Evolutionary conservation across 1,140 invertebrate species (phyloP).

Genomic region (Bombus consobrinus): DNA sequence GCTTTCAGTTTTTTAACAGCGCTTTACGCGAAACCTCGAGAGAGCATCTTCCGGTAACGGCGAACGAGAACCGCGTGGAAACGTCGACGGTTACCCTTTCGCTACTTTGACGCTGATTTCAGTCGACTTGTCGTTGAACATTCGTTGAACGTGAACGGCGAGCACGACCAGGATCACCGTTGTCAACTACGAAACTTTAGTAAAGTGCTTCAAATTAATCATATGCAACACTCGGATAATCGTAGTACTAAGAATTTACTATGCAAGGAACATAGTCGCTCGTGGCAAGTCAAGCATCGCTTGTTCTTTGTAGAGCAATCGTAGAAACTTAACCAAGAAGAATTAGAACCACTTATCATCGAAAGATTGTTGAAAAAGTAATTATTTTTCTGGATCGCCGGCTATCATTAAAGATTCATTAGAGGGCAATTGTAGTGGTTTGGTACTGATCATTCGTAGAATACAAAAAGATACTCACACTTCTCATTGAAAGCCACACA

Average conservation of each 20-base stretch:
- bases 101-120: not conserved
- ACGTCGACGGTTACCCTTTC: too few species aligned
- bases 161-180: not conserved
- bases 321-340: not conserved
- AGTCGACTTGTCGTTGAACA: not conserved
- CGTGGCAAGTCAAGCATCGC: not conserved
- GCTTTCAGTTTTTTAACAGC: constrained; percentile 67
- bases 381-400: not conserved
- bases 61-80: not conserved
- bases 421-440: not conserved
- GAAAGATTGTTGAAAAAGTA: not conserved
- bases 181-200: too few species aligned
- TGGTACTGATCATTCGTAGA: not conserved
- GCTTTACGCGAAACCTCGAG: constrained; percentile 42
- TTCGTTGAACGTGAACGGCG: not conserved
- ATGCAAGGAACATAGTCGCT: not conserved
- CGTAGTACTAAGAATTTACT: too few species aligned
- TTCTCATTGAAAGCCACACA: not conserved
- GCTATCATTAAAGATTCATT: not conserved
- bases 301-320: not conserved
- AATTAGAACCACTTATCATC: not conserved
- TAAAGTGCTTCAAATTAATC: too few species aligned
- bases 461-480: not conserved
- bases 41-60: constrained; percentile 44
- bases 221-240: too few species aligned